A percentile compares a stretch with the other conserved stretches of the same genome.
phyloP scores from a whole-genome alignment of 2,113 vertebrate genomes.

The Ceuthmochares aereus region DNA sequence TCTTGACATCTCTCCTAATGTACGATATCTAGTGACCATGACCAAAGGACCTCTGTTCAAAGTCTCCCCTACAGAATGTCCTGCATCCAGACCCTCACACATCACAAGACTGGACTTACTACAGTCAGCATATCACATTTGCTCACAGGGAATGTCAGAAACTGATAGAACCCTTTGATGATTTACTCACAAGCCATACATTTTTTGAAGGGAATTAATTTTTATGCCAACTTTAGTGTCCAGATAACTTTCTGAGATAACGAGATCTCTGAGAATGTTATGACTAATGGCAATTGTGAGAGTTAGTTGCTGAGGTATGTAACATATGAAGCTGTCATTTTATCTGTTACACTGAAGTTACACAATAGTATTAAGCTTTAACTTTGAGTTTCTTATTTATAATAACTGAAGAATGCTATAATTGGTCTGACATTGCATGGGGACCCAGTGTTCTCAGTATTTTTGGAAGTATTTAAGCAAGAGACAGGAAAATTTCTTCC shows the following conservation, averaged over 20 bases:
- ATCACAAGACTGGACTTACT: not conserved
- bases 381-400: not conserved
- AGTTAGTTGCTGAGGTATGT: not conserved
- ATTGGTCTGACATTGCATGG: not conserved
- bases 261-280: not conserved
- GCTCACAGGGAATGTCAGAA: not conserved
- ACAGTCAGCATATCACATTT: not conserved
- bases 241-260: not conserved
- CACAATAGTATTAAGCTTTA: not conserved
- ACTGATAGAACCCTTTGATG: not conserved
- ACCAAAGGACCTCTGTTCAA: not conserved
- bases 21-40: not conserved
- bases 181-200: not conserved
- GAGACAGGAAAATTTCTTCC: not conserved
- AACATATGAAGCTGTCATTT: not conserved
- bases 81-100: not conserved
- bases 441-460: not conserved
- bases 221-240: not conserved
- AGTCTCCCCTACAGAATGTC: not conserved
- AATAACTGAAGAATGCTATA: not conserved
- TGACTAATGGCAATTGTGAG: not conserved
- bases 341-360: not conserved
- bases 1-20: not conserved
- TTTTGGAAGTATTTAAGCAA: not conserved
- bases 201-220: not conserved